Base-by-base conservation (phyloP, 2,113 vertebrate species). In the Poeciliopsis turrubarensis region DNA sequence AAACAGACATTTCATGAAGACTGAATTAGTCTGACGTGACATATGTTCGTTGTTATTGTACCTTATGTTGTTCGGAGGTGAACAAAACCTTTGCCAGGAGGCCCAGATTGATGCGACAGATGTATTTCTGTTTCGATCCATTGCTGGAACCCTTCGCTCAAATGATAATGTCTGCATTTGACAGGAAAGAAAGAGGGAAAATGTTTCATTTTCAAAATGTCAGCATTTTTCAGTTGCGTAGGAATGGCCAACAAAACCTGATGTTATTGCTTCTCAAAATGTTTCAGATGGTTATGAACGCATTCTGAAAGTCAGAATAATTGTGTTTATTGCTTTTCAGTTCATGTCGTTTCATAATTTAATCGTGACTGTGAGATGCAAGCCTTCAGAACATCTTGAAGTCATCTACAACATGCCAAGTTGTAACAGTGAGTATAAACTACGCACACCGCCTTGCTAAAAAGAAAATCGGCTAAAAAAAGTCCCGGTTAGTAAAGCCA, bases 261-360 rank as follows among this genome's bases (percentile, higher is more conserved):
- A 47, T 19, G 1, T 19, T 1, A 41, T 7, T 57, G 9, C 17
- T 57, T 11, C 51, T n/a, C 3, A 25, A 57, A 17, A 57, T n/a
- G 17, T 57, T n/a, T 8, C n/a, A 57, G n/a, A n/a, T n/a, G 2
- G 51, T 5, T n/a, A 10, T 57, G 51, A 54, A 7, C 2, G 8
- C 22, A 0, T 9, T 57, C 51, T n/a, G 15, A 67, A 66, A 66
- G 6, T 11, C 9, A 66, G 27, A 26, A 15, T 25, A 1, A 11
- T 47, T 63, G 47, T n/a, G 15, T 63, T 63, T 31, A 25, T 47
- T 8, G 15, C 4, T 41, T 71, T 31, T 27, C 64, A 91, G 89
- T 88, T 92, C 72, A 0, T 0, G 0, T 0, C 0, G 0, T 0
- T 0, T 0, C 0, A 37, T 0, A 0, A 0, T 0, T 0, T 76